phyloP scores from a whole-genome alignment of 1,140 invertebrate species.

The Holotrichia oblita region DNA sequence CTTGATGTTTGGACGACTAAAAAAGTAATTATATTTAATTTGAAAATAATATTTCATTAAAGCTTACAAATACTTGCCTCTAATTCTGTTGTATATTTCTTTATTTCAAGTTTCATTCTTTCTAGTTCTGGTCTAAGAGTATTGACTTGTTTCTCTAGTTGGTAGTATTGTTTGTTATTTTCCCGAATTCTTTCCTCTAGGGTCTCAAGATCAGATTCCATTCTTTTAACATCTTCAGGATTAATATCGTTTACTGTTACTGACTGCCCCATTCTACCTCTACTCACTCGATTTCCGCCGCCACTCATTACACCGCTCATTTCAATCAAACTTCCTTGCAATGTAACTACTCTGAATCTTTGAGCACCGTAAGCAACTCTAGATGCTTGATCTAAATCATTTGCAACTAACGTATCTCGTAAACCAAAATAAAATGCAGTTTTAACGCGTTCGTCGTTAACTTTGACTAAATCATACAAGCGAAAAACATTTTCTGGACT shows the following conservation, averaged over 20 bases:
- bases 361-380: slow-evolving; percentile 84
- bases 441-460: slow-evolving; percentile 80
- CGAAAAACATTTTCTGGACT: slow-evolving; percentile 88
- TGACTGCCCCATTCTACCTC: slow-evolving; percentile 81
- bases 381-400: slow-evolving; percentile 88
- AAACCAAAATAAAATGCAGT: slow-evolving; percentile 93
- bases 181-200: slow-evolving; percentile 63
- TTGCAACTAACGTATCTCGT: slow-evolving; percentile 88
- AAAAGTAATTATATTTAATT: slow-evolving; percentile 41
- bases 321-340: slow-evolving; percentile 93
- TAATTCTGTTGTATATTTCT: slow-evolving; percentile 68
- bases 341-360: slow-evolving; percentile 89
- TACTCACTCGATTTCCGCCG: slow-evolving; percentile 76
- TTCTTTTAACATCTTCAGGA: slow-evolving; percentile 64
- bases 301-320: slow-evolving; percentile 92
- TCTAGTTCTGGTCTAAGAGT: slow-evolving; percentile 59
- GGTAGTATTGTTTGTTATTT: slow-evolving; percentile 62
- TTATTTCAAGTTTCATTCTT: slow-evolving; percentile 63
- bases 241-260: slow-evolving; percentile 69
- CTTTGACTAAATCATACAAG: slow-evolving; percentile 88
- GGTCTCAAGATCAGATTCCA: slow-evolving; percentile 64
- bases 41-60: neutral
- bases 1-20: slow-evolving; percentile 65
- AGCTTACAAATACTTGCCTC: slow-evolving; percentile 61
- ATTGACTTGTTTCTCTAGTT: slow-evolving; percentile 66